These are phyloP conservation scores for Falcunculus frontatus DNA, from an alignment of 2,113 vertebrate species.

Conservation along the genomic window DNA sequence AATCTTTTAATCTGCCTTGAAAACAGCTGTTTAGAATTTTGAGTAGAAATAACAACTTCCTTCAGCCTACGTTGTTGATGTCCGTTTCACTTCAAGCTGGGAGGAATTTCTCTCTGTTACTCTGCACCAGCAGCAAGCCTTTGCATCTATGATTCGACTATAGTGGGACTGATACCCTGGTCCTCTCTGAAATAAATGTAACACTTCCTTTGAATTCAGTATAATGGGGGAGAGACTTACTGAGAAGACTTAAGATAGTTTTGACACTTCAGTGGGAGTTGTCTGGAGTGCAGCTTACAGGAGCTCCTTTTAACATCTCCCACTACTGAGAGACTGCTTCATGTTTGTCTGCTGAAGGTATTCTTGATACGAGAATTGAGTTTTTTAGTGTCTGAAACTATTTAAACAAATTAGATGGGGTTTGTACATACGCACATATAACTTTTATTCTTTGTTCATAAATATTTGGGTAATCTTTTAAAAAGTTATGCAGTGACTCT, in stretches of 20 bases:
- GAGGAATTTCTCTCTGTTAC: conserved; percentile 37
- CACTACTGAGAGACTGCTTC: neutral
- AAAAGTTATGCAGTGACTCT: neutral
- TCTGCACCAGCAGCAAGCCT: neutral
- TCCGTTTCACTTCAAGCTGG: neutral
- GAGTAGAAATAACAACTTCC: conserved; percentile 49
- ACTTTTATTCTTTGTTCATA: neutral
- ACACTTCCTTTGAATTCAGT: neutral
- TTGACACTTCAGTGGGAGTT: neutral
- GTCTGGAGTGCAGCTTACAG: neutral
- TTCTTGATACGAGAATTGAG: neutral
- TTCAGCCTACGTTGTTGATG: conserved; percentile 28
- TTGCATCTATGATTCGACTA: neutral
- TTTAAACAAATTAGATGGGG: neutral
- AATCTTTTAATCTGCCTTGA: conserved; percentile 43
- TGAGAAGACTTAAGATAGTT: neutral
- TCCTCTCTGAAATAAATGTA: neutral
- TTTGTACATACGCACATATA: neutral
- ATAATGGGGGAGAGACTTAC: neutral
- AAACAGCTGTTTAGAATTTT: conserved; percentile 58
- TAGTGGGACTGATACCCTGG: neutral
- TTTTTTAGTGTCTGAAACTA: neutral
- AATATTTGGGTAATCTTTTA: neutral
- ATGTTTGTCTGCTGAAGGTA: neutral
- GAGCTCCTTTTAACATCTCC: neutral